These are phyloP conservation scores for Myotis planiceps DNA, from an alignment of 2,797 vertebrate genomes.

Conservation along the genomic window DNA sequence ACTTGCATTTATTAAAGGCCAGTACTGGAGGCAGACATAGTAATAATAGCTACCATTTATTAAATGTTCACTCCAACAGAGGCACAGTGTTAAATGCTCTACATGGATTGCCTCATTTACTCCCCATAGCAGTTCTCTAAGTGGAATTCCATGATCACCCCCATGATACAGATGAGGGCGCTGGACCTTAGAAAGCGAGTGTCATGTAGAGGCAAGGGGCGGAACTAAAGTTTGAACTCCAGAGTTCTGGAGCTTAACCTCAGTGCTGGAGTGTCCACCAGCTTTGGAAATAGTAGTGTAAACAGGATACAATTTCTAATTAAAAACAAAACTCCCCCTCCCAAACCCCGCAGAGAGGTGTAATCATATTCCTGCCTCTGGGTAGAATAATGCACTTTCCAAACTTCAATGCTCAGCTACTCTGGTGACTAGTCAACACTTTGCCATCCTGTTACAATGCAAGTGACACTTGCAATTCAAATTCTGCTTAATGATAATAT, in stretches of 20 bases:
- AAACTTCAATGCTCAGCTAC: neutral
- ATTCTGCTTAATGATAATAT: slow-evolving; percentile 10
- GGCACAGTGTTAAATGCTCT: neutral
- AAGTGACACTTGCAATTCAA: slow-evolving; percentile 18
- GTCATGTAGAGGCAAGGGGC: neutral
- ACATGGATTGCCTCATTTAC: neutral
- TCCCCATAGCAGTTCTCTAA: neutral
- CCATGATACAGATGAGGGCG: neutral
- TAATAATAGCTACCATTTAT: neutral
- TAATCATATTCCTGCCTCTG: neutral
- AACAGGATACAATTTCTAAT: neutral
- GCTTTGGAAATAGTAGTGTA: neutral
- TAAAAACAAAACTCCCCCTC: neutral
- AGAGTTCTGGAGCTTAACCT: neutral
- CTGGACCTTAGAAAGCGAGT: neutral
- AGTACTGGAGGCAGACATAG: neutral
- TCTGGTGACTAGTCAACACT: neutral
- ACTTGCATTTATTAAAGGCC: slow-evolving; percentile 32
- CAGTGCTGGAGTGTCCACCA: neutral
- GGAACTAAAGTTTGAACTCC: neutral
- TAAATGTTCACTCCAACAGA: neutral
- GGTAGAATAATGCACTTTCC: neutral
- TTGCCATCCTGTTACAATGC: neutral
- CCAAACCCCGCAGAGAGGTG: neutral
- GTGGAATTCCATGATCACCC: neutral